phyloP scores from a whole-genome alignment of 2,888 invertebrate species.

The Entomobrya proxima region DNA sequence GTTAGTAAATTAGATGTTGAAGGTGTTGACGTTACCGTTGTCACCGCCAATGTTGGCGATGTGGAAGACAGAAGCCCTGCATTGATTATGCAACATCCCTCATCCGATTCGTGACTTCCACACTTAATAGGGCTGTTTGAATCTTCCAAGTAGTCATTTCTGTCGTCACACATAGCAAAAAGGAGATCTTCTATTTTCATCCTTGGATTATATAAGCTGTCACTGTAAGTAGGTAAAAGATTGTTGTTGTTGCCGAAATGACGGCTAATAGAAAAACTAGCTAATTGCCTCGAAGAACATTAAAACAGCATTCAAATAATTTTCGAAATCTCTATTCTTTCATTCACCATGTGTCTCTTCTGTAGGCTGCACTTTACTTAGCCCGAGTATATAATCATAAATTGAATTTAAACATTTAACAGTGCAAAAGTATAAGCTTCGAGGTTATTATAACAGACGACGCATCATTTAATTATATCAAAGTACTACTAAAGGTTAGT shows the following conservation, averaged over 20 bases:
- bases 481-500: too few species aligned
- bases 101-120: slow-evolving; percentile 73
- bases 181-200: slow-evolving; percentile 73
- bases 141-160: slow-evolving; percentile 72
- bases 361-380: too few species aligned
- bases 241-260: too few species aligned
- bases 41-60: background rate
- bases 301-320: too few species aligned
- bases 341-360: too few species aligned
- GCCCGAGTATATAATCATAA: too few species aligned
- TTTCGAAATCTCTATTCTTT: too few species aligned
- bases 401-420: too few species aligned
- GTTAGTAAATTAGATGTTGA: background rate
- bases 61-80: slow-evolving; percentile 44
- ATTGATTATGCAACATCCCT: slow-evolving; percentile 71
- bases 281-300: too few species aligned
- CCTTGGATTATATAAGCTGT: slow-evolving; percentile 46
- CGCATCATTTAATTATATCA: too few species aligned
- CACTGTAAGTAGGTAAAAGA: background rate
- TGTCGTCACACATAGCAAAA: slow-evolving; percentile 75
- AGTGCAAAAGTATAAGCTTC: too few species aligned
- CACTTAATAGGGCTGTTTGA: slow-evolving; percentile 63
- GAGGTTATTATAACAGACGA: too few species aligned
- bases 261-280: background rate
- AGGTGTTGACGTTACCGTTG: background rate